Conservation (phyloP, 2,113 vertebrate genomes). For the Leucoraja erinaceus region DNA sequence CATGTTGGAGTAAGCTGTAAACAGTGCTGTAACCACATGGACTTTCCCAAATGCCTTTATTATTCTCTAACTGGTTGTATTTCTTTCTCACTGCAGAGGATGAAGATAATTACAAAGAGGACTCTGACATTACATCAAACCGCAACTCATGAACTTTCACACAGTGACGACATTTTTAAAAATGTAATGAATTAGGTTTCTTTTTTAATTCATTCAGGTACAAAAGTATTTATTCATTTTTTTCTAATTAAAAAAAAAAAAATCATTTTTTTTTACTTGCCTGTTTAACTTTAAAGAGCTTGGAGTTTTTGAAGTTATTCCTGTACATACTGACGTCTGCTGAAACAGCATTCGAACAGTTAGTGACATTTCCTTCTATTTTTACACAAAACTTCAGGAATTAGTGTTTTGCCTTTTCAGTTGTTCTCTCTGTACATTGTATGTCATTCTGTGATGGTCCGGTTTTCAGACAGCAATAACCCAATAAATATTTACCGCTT, state of each 20-base stretch:
- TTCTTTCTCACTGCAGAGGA: background rate
- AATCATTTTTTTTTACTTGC: constrained; percentile 21
- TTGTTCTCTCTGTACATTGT: constrained; percentile 1
- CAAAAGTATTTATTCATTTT: constrained; percentile 38
- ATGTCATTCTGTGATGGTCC: constrained; percentile 17
- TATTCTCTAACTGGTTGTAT: background rate
- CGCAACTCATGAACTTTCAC: constrained; percentile 29
- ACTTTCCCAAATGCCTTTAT: background rate
- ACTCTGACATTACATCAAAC: constrained; percentile 26
- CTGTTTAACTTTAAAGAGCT: constrained; percentile 20
- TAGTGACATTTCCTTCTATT: constrained; percentile 2
- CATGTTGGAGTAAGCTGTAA: background rate
- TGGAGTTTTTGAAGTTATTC: constrained; percentile 17
- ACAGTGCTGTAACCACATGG: background rate
- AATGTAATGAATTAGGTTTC: constrained; percentile 28
- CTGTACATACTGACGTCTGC: constrained; percentile 34
- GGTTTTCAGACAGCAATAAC: constrained; percentile 29
- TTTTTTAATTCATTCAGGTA: constrained; percentile 38
- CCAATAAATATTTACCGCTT: constrained; percentile 38
- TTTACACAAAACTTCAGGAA: constrained; percentile 20
- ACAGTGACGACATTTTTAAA: constrained; percentile 36
- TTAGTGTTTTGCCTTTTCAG: constrained; percentile 11
- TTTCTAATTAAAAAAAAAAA: constrained; percentile 32
- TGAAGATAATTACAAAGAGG: constrained; percentile 33
- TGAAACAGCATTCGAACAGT: background rate